A percentile compares a stretch with the other conserved stretches of the same genome.
Conservation (phyloP, 92 coral and sea anemone species). For the Parazoanthus darwini region DNA sequence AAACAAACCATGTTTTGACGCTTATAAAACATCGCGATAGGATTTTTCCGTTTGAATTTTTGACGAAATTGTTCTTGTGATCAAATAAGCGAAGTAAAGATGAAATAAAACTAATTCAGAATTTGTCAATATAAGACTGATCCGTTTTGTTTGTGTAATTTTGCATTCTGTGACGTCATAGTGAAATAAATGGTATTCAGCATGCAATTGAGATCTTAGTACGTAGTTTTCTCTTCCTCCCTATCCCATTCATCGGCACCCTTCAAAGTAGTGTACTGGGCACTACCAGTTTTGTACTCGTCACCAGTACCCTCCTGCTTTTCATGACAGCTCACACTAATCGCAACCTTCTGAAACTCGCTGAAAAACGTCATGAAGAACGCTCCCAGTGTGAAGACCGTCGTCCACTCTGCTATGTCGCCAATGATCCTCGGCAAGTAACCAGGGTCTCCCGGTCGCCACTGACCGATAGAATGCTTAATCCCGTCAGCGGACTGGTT, state of each 20-base stretch:
- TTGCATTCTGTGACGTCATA: too few relatives aligned
- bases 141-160: too few relatives aligned
- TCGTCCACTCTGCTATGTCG: constrained; percentile 40
- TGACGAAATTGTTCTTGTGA: too few relatives aligned
- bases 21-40: too few relatives aligned
- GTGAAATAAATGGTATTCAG: too few relatives aligned
- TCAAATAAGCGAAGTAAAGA: too few relatives aligned
- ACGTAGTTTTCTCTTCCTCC: constrained; percentile 7
- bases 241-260: constrained; percentile 23
- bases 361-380: constrained; percentile 31
- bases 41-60: too few relatives aligned
- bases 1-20: too few relatives aligned
- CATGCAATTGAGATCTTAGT: background rate
- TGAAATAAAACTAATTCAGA: too few relatives aligned
- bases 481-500: constrained; percentile 21
- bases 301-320: constrained; percentile 31
- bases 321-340: constrained; percentile 19
- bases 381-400: constrained; percentile 38
- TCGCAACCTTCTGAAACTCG: constrained; percentile 19
- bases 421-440: constrained; percentile 18
- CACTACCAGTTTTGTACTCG: constrained; percentile 37
- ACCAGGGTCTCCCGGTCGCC: constrained; percentile 38
- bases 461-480: constrained; percentile 38
- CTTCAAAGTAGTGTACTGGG: constrained; percentile 34
- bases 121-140: too few relatives aligned